Conservation (phyloP, 35 echinoderm and acorn worm species). For the Anneissia japonica region DNA sequence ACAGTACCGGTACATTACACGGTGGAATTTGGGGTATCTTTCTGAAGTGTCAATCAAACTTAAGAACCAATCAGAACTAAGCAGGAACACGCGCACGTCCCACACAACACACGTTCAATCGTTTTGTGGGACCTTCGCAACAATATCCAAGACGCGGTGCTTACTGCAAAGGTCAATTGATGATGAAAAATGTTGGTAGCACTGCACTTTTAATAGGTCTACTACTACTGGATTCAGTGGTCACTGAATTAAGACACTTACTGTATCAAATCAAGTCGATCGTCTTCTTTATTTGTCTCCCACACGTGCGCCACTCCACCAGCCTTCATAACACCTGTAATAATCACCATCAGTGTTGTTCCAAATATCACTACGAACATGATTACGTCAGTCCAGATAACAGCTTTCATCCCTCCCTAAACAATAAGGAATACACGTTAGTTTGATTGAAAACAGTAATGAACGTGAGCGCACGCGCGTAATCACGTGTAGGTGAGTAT, state of each 20-base stretch:
- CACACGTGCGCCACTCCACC: constrained; percentile 25
- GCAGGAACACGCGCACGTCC: not conserved
- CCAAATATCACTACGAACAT: constrained; percentile 6
- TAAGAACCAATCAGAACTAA: not conserved
- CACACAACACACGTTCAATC: not conserved
- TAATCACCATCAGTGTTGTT: constrained; percentile 3
- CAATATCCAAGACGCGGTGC: not conserved
- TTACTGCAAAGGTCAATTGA: not conserved
- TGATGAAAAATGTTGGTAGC: not conserved
- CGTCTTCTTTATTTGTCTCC: constrained; percentile 23
- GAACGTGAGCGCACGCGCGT: no score
- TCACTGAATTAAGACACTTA: constrained; percentile 5
- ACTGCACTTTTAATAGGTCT: not conserved
- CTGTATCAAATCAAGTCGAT: constrained; percentile 21
- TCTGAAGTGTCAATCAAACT: not conserved
- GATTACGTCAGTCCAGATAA: constrained; percentile 48
- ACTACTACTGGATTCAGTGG: not conserved
- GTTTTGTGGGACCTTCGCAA: not conserved
- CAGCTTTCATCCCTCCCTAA: constrained; percentile 40
- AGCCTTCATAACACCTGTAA: constrained; percentile 1
- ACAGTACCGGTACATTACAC: not conserved
- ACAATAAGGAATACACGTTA: not conserved
- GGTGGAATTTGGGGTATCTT: not conserved
- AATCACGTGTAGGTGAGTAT: no score
- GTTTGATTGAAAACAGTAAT: no score